phyloP scores from a whole-genome alignment of 1,140 invertebrate genomes.

The Branchinecta lynchi region DNA sequence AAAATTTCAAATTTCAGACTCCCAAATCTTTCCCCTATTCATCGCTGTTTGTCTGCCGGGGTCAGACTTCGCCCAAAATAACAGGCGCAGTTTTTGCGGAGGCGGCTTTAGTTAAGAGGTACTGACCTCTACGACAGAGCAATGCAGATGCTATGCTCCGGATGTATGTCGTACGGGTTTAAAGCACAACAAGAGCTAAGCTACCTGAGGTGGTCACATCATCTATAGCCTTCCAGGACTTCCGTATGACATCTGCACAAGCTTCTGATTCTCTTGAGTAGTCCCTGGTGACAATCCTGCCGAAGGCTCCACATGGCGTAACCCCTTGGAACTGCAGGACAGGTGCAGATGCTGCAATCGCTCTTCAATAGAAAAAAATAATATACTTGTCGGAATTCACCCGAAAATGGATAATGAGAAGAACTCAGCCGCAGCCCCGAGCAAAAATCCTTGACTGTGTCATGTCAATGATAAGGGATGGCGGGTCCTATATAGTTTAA shows the following conservation, averaged over 20 bases:
- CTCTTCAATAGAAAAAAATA: conserved; percentile 39
- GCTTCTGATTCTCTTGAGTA: conserved; percentile 42
- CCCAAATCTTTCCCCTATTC: too few species aligned
- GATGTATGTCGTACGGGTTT: too few species aligned
- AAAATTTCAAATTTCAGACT: too few species aligned
- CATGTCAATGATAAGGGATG: too few species aligned
- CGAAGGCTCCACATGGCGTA: conserved; percentile 61
- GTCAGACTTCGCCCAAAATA: not conserved
- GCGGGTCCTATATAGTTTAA: too few species aligned
- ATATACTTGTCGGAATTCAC: too few species aligned
- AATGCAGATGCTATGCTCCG: too few species aligned
- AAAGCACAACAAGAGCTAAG: not conserved
- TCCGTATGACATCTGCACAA: conserved; percentile 55
- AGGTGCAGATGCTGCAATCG: conserved; percentile 87
- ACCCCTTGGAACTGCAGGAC: conserved; percentile 72
- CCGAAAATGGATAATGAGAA: too few species aligned
- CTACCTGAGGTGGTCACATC: conserved; percentile 38
- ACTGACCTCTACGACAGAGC: too few species aligned
- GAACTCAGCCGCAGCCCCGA: too few species aligned
- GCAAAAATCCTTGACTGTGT: too few species aligned
- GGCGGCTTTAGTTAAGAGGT: not conserved
- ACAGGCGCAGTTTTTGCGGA: not conserved
- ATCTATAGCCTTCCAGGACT: conserved; percentile 60
- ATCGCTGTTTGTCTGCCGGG: too few species aligned
- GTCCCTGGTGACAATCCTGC: conserved; percentile 58